These are phyloP conservation scores for Myotis daubentonii DNA, from an alignment of 2,797 vertebrate species.

Conservation along the genomic window DNA sequence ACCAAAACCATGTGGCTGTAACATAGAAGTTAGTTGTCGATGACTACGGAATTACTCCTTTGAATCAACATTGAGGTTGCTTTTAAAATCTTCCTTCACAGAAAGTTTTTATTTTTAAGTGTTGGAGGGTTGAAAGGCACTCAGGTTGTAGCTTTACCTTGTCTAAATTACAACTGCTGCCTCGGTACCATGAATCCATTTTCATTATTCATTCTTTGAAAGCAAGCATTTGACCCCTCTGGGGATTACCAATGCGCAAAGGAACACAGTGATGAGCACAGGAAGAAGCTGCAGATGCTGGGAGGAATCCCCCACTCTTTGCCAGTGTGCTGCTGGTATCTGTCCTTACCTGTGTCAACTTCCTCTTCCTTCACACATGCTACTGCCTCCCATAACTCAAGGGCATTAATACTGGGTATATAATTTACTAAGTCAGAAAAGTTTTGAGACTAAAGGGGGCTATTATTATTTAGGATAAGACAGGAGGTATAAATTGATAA, in stretches of 20 bases:
- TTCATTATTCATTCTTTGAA: background rate
- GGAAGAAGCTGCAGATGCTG: background rate
- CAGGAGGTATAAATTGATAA: no score
- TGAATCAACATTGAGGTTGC: background rate
- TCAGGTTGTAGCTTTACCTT: background rate
- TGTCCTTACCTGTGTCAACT: background rate
- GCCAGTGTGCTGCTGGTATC: background rate
- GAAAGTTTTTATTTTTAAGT: background rate
- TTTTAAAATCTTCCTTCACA: background rate
- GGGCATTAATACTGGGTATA: no score
- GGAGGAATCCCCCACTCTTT: accelerated
- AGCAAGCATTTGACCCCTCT: background rate
- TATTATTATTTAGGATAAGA: no score
- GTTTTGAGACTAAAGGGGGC: background rate
- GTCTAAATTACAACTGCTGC: background rate
- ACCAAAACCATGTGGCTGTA: slow-evolving; percentile 1
- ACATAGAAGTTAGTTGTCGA: background rate
- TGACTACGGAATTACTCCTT: background rate
- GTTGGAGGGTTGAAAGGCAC: background rate
- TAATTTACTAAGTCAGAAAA: background rate
- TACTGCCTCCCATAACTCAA: background rate
- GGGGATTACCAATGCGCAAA: background rate
- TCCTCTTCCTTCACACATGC: background rate
- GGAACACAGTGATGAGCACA: no score
- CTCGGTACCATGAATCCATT: background rate